Evolutionary conservation across 2,888 invertebrate genomes (phyloP).

Genomic region (Drosophila quasianomalipes): DNA sequence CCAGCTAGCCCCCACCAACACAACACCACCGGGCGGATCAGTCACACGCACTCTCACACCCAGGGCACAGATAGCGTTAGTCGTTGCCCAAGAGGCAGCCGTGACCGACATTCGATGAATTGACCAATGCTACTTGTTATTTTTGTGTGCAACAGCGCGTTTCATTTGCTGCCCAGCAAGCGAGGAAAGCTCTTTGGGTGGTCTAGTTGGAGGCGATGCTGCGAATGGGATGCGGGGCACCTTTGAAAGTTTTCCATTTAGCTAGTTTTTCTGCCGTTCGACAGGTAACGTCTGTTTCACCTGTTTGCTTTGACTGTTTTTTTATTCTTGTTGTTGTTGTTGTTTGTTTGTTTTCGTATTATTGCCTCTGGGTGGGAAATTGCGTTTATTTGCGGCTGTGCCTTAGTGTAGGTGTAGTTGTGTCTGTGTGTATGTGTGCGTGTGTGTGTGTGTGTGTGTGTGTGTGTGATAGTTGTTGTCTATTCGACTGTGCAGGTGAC

Average conservation of each 20-base stretch:
- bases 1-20: slow-evolving; percentile 18
- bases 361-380: slow-evolving; percentile 62
- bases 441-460: too few species aligned
- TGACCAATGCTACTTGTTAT: slow-evolving; percentile 79
- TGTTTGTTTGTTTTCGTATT: slow-evolving; percentile 66
- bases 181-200: slow-evolving; percentile 2
- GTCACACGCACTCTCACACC: slow-evolving; percentile 3
- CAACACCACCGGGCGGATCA: background rate
- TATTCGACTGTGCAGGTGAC: slow-evolving; percentile 45
- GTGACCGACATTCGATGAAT: slow-evolving; percentile 79
- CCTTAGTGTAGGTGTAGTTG: slow-evolving; percentile 1
- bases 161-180: slow-evolving; percentile 58
- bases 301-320: slow-evolving; percentile 28
- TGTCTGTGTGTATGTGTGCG: slow-evolving; percentile 24
- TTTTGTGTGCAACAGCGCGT: slow-evolving; percentile 78
- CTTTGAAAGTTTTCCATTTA: slow-evolving; percentile 54
- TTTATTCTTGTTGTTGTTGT: slow-evolving; percentile 40
- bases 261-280: slow-evolving; percentile 48
- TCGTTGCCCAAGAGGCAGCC: slow-evolving; percentile 53
- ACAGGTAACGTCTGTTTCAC: slow-evolving; percentile 69
- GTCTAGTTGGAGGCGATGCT: background rate
- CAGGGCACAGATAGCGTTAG: background rate
- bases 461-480: slow-evolving; percentile 28
- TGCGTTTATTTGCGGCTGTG: slow-evolving; percentile 51
- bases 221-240: background rate